These are phyloP conservation scores for Apamea crenata DNA, from an alignment of 2,888 invertebrate genomes.

Conservation along the genomic window DNA sequence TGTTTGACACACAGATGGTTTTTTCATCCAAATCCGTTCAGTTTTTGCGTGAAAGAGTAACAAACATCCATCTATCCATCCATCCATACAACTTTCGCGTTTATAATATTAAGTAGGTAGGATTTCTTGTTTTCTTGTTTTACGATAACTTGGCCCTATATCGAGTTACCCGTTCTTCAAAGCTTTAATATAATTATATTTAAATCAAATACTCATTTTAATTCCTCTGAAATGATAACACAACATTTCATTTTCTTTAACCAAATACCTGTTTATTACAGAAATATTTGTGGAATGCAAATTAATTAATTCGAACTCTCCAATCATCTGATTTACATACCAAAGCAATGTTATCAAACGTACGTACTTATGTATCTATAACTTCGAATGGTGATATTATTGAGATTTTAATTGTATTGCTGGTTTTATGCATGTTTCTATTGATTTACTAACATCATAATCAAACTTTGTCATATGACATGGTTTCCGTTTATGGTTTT, in stretches of 20 bases:
- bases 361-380: conserved; percentile 44
- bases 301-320: conserved; percentile 64
- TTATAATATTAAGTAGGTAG: too few species aligned
- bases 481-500: conserved; percentile 18
- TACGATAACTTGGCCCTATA: not conserved
- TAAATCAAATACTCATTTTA: conserved; percentile 13
- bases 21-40: too few species aligned
- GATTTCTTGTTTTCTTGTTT: conserved; percentile 35
- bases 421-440: conserved; percentile 23
- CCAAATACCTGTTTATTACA: conserved; percentile 54
- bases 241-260: conserved; percentile 39
- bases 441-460: conserved; percentile 35
- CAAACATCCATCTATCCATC: too few species aligned
- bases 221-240: conserved; percentile 30
- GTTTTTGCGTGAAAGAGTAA: too few species aligned
- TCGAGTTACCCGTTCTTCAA: not conserved
- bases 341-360: conserved; percentile 58
- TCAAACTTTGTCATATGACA: conserved; percentile 14
- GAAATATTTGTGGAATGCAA: conserved; percentile 63
- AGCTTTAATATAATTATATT: not conserved
- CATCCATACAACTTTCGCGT: too few species aligned
- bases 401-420: conserved; percentile 49
- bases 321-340: conserved; percentile 65
- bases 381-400: conserved; percentile 43
- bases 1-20: too few species aligned